Evolutionary conservation across 2,797 vertebrate genomes (phyloP).

Genomic region (Australoheros facetus): DNA sequence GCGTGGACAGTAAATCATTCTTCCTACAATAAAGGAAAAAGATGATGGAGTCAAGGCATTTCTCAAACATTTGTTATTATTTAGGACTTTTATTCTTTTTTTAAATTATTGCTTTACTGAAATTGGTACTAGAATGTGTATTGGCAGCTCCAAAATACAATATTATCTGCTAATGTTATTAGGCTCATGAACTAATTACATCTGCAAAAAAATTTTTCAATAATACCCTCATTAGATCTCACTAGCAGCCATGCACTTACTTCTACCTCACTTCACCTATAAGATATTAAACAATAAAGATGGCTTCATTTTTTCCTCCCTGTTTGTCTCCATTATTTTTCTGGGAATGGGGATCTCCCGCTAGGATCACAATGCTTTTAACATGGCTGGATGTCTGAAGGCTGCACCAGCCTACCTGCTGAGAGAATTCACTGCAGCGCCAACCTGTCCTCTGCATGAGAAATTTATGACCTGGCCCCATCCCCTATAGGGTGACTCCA

Average conservation of each 20-base stretch:
- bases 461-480: conserved; percentile 78
- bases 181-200: conserved; percentile 12
- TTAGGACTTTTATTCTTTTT: conserved; percentile 3
- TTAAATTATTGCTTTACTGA: background rate
- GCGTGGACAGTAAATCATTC: conserved; percentile 15
- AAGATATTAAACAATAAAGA: conserved; percentile 44
- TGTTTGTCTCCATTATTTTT: conserved; percentile 56
- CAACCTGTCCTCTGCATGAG: conserved; percentile 74
- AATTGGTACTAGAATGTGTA: background rate
- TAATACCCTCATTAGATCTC: conserved; percentile 19
- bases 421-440: conserved; percentile 81
- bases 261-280: conserved; percentile 7
- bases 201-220: conserved; percentile 6
- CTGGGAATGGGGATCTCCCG: conserved; percentile 70
- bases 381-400: conserved; percentile 80
- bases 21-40: conserved; percentile 28
- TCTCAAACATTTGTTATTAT: conserved; percentile 20
- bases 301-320: conserved; percentile 39
- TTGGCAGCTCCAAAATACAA: conserved; percentile 7
- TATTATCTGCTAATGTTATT: conserved; percentile 8
- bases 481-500: conserved; percentile 60
- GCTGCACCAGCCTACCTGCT: conserved; percentile 77
- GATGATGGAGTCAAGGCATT: background rate
- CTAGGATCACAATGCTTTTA: conserved; percentile 84
- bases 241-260: background rate